phyloP scores from a whole-genome alignment of 2,797 vertebrate species.

The Diplodus sargus region DNA sequence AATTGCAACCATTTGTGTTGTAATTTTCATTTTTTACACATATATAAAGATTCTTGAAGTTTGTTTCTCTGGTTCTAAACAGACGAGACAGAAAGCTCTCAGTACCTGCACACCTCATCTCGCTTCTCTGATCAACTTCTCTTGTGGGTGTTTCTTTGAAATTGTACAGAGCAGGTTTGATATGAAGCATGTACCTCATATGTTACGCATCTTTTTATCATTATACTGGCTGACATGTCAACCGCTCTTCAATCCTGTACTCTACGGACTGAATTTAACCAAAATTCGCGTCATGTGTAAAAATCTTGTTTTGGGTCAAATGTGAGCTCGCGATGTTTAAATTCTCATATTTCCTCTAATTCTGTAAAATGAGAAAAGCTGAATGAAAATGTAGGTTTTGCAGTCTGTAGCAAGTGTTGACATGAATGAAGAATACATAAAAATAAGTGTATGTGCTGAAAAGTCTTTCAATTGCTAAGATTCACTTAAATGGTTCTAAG shows the following conservation, averaged over 20 bases:
- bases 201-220: conserved; percentile 42
- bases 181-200: conserved; percentile 1
- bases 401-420: too few relatives aligned
- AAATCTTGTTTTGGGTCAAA: not conserved
- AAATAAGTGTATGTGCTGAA: too few relatives aligned
- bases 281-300: conserved; percentile 38
- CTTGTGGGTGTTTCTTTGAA: conserved; percentile 11
- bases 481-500: too few relatives aligned
- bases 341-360: too few relatives aligned
- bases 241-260: conserved; percentile 56
- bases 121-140: not conserved
- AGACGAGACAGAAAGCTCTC: not conserved
- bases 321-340: too few relatives aligned
- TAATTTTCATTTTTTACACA: too few relatives aligned
- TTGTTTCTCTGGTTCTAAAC: not conserved
- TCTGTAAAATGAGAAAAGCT: too few relatives aligned
- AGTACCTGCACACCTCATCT: not conserved
- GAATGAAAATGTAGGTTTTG: too few relatives aligned
- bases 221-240: conserved; percentile 56
- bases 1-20: too few relatives aligned
- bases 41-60: not conserved
- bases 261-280: conserved; percentile 60
- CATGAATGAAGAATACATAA: too few relatives aligned
- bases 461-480: too few relatives aligned
- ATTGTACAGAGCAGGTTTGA: conserved; percentile 31